These are phyloP conservation scores for Bombus pyrosoma DNA, from an alignment of 1,140 invertebrate species.

Conservation along the genomic window DNA sequence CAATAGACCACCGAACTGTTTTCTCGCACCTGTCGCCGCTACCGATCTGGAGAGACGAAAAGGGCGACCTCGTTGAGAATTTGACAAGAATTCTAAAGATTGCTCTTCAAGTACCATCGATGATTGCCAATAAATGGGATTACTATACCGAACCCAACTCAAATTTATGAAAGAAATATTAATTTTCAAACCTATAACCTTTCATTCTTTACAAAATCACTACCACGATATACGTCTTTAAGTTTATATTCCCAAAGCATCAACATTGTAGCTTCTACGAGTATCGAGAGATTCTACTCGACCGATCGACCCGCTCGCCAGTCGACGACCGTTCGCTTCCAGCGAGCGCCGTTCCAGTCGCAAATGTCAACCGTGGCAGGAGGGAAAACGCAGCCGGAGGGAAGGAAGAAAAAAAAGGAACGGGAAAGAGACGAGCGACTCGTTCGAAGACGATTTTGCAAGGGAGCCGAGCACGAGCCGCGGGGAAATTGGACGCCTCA, in stretches of 20 bases:
- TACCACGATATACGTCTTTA: neutral
- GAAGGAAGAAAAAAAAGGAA: neutral
- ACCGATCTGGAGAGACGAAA: too few species aligned
- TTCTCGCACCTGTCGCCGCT: conserved; percentile 30
- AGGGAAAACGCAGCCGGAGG: conserved; percentile 27
- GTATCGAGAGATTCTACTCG: neutral
- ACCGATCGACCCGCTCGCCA: neutral
- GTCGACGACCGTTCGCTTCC: neutral
- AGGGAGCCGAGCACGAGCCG: conserved; percentile 15
- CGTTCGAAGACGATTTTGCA: conserved; percentile 50
- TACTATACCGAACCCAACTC: too few species aligned
- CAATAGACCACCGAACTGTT: conserved; percentile 33
- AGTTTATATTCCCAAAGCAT: neutral
- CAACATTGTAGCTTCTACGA: neutral
- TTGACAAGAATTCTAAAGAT: neutral
- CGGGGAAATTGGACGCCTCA: conserved; percentile 53
- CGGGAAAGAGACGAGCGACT: neutral
- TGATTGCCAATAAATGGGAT: too few species aligned
- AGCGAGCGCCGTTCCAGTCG: neutral
- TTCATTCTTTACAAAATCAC: neutral
- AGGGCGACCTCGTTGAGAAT: neutral
- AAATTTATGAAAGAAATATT: neutral
- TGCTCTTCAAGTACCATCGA: neutral
- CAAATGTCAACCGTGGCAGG: conserved; percentile 45
- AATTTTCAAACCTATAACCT: neutral